Conservation (phyloP, 2,797 vertebrate species). For the Ambastaia sidthimunki region DNA sequence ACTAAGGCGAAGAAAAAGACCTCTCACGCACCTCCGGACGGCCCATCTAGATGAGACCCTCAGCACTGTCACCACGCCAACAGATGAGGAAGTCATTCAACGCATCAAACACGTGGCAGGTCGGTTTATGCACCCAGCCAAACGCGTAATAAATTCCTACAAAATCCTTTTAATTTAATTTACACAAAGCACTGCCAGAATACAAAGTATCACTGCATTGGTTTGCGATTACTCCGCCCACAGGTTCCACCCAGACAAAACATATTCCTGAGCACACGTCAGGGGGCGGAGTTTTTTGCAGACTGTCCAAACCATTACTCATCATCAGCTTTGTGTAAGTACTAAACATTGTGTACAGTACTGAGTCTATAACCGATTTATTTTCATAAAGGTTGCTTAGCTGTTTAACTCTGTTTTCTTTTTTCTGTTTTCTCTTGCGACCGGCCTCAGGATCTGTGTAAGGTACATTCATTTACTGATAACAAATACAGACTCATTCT, state of each 20-base stretch:
- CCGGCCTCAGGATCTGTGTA: constrained; percentile 91
- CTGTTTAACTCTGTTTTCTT: constrained; percentile 52
- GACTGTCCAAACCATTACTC: constrained; percentile 93
- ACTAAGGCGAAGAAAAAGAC: constrained; percentile 87
- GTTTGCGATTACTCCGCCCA: not conserved
- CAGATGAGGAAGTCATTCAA: constrained; percentile 91
- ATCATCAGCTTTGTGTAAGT: constrained; percentile 97
- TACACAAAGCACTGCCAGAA: not conserved
- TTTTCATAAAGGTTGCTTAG: constrained; percentile 61
- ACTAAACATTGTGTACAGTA: not conserved
- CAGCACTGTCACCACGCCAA: constrained; percentile 93
- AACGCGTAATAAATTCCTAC: not conserved
- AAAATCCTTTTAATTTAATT: not conserved
- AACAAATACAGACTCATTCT: not conserved
- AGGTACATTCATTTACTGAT: constrained; percentile 78
- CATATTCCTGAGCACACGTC: constrained; percentile 87
- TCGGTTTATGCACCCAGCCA: constrained; percentile 54
- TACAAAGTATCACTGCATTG: not conserved
- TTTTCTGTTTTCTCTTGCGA: constrained; percentile 59
- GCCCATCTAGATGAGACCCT: constrained; percentile 92
- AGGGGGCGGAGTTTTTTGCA: constrained; percentile 87
- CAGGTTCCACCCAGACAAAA: constrained; percentile 96
- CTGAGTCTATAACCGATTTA: not conserved
- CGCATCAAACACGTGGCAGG: constrained; percentile 96
- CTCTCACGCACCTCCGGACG: constrained; percentile 85